A percentile compares a stretch with the other conserved stretches of the same genome.
phyloP scores from a whole-genome alignment of 2,113 vertebrate species.

The Mystacornis crossleyi region DNA sequence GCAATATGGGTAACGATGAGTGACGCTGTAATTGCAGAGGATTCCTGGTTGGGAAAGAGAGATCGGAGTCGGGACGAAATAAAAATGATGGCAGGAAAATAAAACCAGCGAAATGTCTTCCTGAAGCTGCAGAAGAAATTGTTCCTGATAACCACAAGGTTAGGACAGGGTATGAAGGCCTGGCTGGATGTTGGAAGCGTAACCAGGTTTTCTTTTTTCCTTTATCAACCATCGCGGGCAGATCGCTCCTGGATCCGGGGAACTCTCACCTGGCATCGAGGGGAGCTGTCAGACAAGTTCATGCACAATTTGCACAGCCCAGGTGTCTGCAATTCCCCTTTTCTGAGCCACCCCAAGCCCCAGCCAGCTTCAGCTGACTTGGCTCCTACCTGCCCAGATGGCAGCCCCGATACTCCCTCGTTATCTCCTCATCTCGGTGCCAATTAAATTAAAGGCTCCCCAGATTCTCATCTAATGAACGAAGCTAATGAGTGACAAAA shows the following conservation, averaged over 20 bases:
- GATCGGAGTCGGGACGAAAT: neutral
- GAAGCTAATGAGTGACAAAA: neutral
- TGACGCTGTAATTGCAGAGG: constrained; percentile 47
- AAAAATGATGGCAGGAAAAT: neutral
- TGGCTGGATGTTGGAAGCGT: neutral
- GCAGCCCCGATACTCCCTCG: neutral
- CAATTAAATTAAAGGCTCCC: neutral
- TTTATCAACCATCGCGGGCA: constrained; percentile 12
- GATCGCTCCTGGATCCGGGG: neutral
- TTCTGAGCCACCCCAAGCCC: neutral
- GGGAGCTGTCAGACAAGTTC: constrained; percentile 40
- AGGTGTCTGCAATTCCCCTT: constrained; percentile 61
- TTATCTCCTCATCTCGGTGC: neutral
- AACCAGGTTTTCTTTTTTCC: neutral
- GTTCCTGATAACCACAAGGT: neutral
- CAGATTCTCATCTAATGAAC: neutral
- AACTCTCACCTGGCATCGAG: constrained; percentile 52
- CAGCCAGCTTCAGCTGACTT: neutral
- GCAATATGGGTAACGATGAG: constrained; percentile 45
- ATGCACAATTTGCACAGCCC: constrained; percentile 19
- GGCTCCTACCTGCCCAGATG: constrained; percentile 17
- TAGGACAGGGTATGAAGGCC: neutral
- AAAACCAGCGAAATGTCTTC: neutral
- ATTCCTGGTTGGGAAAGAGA: constrained; percentile 34
- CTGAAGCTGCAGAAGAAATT: neutral